Evolutionary conservation across 2,113 vertebrate species (phyloP), one percentile per base, ranked within the genome.

Genomic region (Alaudala cheleensis): DNA sequence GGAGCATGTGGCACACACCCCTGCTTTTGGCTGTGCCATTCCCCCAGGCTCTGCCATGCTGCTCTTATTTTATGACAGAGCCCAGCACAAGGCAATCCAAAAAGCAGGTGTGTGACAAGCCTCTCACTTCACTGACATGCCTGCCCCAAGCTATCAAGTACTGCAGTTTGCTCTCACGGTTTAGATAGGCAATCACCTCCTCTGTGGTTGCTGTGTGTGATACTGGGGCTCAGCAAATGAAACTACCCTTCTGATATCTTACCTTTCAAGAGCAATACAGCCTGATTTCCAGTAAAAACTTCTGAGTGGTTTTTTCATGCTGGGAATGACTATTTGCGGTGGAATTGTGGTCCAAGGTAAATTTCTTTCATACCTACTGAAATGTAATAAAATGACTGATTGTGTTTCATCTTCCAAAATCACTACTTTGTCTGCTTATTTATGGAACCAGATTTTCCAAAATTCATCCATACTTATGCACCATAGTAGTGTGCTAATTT

Each of bases 21-120:
- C 86, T 94, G 66, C 81, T 74, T 93, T 89, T 62, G 78, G 54
- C 62, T 50, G 9, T 70, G 76, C 86, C 88, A 71, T 76, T 79
- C 26, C 69, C n/a, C 5, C 57, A 62, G 81, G 88, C 86, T 93
- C 66, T 92, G 34, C 62, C 84, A 81, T 24, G 50, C 77, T 78
- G 81, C 82, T 81, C 31, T 40, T 71, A 19, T 70, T 93, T 90
- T 80, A 87, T 23, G 58, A 82, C 72, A 71, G 37, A 92, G 34
- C 60, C 44, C 42, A 78, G 39, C 44, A 24, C 31, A 62, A 42
- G 0, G 0, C 53, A 83, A 71, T 71, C 70, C 51, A 61, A 88
- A 90, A 88, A 72, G 66, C 86, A 92, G 84, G 83, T 91, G 81
- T 76, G 60, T 81, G 66, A 72, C 57, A 62, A 94, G 53, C 53